phyloP scores from a whole-genome alignment of 2,797 vertebrate species.

The Rhyacichthys aspro region DNA sequence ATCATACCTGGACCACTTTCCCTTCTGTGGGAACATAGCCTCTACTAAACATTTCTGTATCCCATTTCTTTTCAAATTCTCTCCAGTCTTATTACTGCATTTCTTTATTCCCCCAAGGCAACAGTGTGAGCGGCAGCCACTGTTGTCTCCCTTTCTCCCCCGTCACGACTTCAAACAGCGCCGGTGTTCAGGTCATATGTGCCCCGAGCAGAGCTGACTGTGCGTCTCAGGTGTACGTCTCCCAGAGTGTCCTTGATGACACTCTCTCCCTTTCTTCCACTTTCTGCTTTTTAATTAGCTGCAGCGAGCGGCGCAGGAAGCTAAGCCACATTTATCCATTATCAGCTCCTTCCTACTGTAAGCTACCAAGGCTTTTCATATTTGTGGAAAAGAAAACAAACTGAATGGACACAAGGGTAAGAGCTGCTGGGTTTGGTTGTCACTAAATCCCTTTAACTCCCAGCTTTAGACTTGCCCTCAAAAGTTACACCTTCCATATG shows the following conservation, averaged over 20 bases:
- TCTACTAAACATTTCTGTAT: slow-evolving; percentile 8
- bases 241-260: slow-evolving; percentile 76
- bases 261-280: slow-evolving; percentile 63
- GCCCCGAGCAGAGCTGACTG: slow-evolving; percentile 66
- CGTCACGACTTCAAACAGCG: slow-evolving; percentile 73
- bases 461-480: not conserved
- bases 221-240: slow-evolving; percentile 75
- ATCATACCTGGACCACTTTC: not conserved
- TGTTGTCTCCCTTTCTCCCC: slow-evolving; percentile 58
- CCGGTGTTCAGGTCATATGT: slow-evolving; percentile 64
- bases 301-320: slow-evolving; percentile 40
- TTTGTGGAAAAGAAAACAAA: slow-evolving; percentile 34
- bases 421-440: slow-evolving; percentile 33
- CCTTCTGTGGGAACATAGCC: slow-evolving; percentile 9
- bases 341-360: slow-evolving; percentile 41
- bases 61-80: slow-evolving; percentile 23
- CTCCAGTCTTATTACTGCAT: slow-evolving; percentile 44
- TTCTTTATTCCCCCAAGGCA: slow-evolving; percentile 53
- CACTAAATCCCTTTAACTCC: slow-evolving; percentile 13
- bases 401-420: slow-evolving; percentile 11
- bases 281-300: slow-evolving; percentile 70
- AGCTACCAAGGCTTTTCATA: slow-evolving; percentile 33
- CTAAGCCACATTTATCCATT: slow-evolving; percentile 55
- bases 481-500: not conserved
- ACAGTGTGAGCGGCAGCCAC: slow-evolving; percentile 65